A percentile compares a stretch with the other conserved stretches of the same genome.
Evolutionary conservation across 2,888 invertebrate species (phyloP).

Genomic region (Drosophila borealis): DNA sequence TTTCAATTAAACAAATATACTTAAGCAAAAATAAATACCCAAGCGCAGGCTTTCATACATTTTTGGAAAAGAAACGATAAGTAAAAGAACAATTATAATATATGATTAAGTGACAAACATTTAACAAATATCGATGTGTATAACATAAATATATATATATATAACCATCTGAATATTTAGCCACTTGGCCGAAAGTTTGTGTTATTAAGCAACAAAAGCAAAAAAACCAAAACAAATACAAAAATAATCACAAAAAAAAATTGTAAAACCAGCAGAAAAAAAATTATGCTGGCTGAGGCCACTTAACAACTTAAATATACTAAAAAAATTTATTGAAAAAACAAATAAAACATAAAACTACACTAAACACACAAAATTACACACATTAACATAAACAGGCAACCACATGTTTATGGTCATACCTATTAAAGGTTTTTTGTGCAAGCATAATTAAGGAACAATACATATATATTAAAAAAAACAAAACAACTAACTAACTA

Average conservation of each 20-base stretch:
- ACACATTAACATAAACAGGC: conserved; percentile 44
- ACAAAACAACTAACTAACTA: not conserved
- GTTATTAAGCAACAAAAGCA: conserved; percentile 49
- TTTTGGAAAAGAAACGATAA: conserved; percentile 67
- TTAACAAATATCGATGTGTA: conserved; percentile 70
- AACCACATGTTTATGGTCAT: conserved; percentile 59
- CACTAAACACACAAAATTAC: conserved; percentile 32
- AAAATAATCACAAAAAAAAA: conserved; percentile 63
- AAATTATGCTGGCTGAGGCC: conserved; percentile 81
- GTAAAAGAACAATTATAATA: conserved; percentile 6
- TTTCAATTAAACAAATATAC: conserved; percentile 39
- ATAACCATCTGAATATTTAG: conserved; percentile 51
- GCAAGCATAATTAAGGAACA: conserved; percentile 48
- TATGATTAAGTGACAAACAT: conserved; percentile 48
- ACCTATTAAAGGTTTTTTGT: conserved; percentile 81
- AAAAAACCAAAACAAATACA: conserved; percentile 28
- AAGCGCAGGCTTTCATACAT: conserved; percentile 80
- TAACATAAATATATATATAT: conserved; percentile 50
- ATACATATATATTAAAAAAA: not conserved
- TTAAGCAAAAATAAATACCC: conserved; percentile 39
- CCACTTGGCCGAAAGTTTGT: conserved; percentile 73
- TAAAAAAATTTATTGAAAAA: conserved; percentile 39
- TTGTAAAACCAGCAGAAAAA: conserved; percentile 74
- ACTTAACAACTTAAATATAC: conserved; percentile 58
- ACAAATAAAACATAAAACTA: conserved; percentile 18